Evolutionary conservation across 2,888 invertebrate genomes (phyloP), one percentile per base, ranked within the genome.

Genomic region (Drosophila siamana): DNA sequence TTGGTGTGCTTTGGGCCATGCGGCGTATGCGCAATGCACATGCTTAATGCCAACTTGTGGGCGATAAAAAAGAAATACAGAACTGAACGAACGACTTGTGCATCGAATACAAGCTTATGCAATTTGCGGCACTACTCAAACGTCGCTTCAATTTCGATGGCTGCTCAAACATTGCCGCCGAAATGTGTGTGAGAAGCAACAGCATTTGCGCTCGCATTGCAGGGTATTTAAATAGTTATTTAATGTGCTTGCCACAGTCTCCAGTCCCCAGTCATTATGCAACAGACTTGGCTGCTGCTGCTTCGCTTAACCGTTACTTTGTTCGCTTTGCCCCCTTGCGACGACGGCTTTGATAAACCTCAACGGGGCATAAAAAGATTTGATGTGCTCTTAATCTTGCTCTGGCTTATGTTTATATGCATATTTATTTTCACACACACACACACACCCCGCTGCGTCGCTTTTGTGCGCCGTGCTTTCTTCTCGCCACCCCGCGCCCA

Each of bases 11-110:
- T 54, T 44, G 47, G 16, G 33, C 46, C 43, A 74, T 41, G 43
- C 36, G 68, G 68, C 78, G 68, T 78, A 78, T 74, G 56, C 78
- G 73, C 48, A 60, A 66, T 74, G 76, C 61, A 75, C 40, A 51
- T 69, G 33, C 15, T 13, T 46, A 19, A 59, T 40, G 26, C 36
- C 16, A 8, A 15, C 26, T 1, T 30, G 30, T 30, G 9, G 30
- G 30, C 4, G 9, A 9, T 30, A 11, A 4, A 30, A 30, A n/a
- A n/a, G n/a, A n/a, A n/a, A n/a, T n/a, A n/a, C n/a, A n/a, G n/a
- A n/a, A n/a, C n/a, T n/a, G n/a, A n/a, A n/a, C n/a, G 19, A 13
- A 3, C n/a, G n/a, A 30, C 6, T 11, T 8, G 22, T 13, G 54
- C 30, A 30, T 26, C 30, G 19, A 47, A 41, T 24, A 22, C 26